Evolutionary conservation across 2,113 vertebrate species (phyloP), one percentile per base, ranked within the genome.

Genomic region (Periophthalmus modestus): DNA sequence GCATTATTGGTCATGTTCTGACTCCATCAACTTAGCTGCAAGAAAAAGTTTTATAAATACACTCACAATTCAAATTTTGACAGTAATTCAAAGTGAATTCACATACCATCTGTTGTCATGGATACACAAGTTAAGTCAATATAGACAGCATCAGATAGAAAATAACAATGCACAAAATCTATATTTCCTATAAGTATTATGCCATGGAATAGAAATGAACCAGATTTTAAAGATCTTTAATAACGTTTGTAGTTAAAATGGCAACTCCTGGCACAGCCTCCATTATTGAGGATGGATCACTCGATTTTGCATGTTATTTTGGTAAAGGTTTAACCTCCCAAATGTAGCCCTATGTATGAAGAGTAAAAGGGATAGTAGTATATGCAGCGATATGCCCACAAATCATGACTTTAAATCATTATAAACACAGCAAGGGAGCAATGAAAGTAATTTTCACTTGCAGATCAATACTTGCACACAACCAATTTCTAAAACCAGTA

Each of bases 51-150:
- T 74, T 66, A 70, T 84, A 69, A 79, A 4, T 66, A 72, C 75
- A 54, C 71, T 85, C 63, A 28, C 34, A 65, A 33, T 58, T 81
- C 62, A 67, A 84, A 77, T 71, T 82, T 66, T 86, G 73, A 89
- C 79, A 68, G 59, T 63, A 39, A 43, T 43, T 43, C 28, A 85
- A 84, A 78, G 67, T 62, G 73, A 85, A 78, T 68, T 48, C 70
- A 70, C 47, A 88, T 80, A 65, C 73, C 77, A 57, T 79, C 86
- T 39, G 91, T 90, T 90, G 86, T 86, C 87, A 91, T 90, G 85
- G 89, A 81, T 87, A 92, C 87, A 71, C 69, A 82, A 80, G 82
- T 73, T 77, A 65, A 68, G 34, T 66, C 67, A 70, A 61, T 24
- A 43, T 39, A 14, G 13, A 18, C 50, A 2, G 6, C 19, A 21